These are phyloP conservation scores for Neotragus pygmaeus DNA, from an alignment of 2,113 vertebrate genomes.

Conservation along the genomic window DNA sequence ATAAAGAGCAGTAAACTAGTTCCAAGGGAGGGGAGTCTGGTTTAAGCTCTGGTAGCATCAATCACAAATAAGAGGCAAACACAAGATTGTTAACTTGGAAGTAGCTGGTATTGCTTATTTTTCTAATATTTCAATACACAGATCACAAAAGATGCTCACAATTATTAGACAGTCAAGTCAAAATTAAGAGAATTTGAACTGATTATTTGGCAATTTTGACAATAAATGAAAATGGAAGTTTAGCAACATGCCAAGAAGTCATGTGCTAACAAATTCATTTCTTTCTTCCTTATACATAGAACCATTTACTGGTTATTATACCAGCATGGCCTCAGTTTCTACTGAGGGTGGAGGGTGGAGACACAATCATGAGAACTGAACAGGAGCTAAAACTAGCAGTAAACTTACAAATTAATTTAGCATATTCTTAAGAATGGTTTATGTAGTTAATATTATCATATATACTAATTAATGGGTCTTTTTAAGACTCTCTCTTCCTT, in stretches of 20 bases:
- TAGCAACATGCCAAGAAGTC: background rate
- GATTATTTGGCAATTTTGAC: background rate
- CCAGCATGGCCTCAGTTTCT: background rate
- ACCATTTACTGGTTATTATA: background rate
- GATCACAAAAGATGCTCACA: background rate
- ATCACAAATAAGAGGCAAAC: constrained; percentile 16
- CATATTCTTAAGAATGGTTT: background rate
- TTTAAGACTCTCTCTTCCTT: background rate
- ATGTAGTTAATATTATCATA: background rate
- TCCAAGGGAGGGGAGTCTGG: background rate
- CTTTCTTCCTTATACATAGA: background rate
- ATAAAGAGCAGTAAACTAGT: constrained; percentile 1
- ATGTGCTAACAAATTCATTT: background rate
- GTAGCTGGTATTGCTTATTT: background rate
- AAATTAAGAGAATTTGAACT: background rate
- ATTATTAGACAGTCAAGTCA: background rate
- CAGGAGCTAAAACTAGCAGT: background rate
- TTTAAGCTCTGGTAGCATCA: background rate
- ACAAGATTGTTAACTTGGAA: background rate
- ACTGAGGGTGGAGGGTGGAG: background rate
- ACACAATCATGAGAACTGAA: background rate
- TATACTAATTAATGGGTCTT: background rate
- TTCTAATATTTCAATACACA: background rate
- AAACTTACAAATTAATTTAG: background rate
- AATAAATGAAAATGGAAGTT: background rate